phyloP scores from a whole-genome alignment of 2,888 invertebrate species.

The Frankliniella intonsa region DNA sequence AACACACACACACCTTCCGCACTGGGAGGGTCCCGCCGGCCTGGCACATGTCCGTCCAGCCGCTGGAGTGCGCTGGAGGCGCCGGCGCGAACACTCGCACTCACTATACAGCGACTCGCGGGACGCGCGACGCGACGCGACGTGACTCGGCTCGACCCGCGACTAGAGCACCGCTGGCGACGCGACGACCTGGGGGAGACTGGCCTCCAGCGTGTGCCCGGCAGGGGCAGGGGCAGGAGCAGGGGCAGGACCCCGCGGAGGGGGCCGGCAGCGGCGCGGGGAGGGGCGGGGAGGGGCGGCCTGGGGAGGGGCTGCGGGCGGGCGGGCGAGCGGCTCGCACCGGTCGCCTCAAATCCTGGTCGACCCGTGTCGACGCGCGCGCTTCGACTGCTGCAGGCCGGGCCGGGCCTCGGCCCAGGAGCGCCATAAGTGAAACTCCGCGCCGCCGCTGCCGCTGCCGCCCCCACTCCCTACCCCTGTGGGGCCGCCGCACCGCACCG shows the following conservation, averaged over 20 bases:
- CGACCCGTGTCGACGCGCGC: neutral
- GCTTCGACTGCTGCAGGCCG: conserved; percentile 6
- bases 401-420: neutral
- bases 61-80: neutral
- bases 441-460: conserved; percentile 8
- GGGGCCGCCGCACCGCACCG: neutral
- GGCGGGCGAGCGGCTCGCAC: neutral
- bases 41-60: neutral
- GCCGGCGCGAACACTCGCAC: neutral
- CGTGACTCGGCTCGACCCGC: neutral
- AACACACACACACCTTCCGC: neutral
- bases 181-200: no score
- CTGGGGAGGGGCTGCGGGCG: no score
- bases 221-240: no score
- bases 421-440: conserved; percentile 17
- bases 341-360: neutral
- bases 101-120: neutral
- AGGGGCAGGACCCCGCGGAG: no score
- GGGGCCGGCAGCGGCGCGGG: no score
- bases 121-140: neutral
- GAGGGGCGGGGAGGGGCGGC: no score
- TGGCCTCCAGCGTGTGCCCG: no score
- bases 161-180: no score
- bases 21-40: neutral
- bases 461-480: neutral